These are phyloP conservation scores for Pectinophora gossypiella DNA, from an alignment of 1,140 invertebrate genomes.

Conservation along the genomic window DNA sequence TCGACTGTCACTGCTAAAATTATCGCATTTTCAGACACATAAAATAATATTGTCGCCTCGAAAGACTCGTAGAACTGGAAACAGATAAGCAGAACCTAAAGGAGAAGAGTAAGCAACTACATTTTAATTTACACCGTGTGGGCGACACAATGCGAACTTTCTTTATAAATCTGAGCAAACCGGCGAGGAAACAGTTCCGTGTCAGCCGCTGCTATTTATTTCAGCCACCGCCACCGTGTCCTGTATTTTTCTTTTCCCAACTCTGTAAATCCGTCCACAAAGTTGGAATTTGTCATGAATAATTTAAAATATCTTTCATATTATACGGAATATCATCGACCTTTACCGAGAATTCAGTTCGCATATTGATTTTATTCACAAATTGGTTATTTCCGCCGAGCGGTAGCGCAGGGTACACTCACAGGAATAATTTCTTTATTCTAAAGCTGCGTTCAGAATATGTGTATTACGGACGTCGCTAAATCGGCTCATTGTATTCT, in stretches of 20 bases:
- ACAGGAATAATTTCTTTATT: slow-evolving; percentile 24
- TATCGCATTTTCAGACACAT: no score
- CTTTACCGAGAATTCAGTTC: neutral
- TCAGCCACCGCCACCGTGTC: slow-evolving; percentile 12
- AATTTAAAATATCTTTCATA: slow-evolving; percentile 56
- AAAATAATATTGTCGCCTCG: no score
- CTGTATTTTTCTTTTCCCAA: slow-evolving; percentile 37
- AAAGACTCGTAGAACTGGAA: no score
- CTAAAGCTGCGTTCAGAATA: no score
- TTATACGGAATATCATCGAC: slow-evolving; percentile 36
- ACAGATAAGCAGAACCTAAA: neutral
- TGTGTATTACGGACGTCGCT: slow-evolving; percentile 28
- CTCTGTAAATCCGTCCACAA: slow-evolving; percentile 32
- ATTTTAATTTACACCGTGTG: slow-evolving; percentile 1
- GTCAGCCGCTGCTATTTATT: slow-evolving; percentile 33
- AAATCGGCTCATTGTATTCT: slow-evolving; percentile 33
- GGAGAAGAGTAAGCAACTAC: neutral
- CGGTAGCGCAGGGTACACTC: no score
- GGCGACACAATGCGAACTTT: neutral
- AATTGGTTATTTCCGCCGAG: neutral
- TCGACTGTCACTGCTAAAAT: no score
- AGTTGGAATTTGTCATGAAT: slow-evolving; percentile 65
- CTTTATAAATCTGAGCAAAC: slow-evolving; percentile 17
- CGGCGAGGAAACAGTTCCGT: slow-evolving; percentile 11
- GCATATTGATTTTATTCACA: slow-evolving; percentile 11